Conservation (phyloP, 2,888 invertebrate species). For the Campoletis raptor region DNA sequence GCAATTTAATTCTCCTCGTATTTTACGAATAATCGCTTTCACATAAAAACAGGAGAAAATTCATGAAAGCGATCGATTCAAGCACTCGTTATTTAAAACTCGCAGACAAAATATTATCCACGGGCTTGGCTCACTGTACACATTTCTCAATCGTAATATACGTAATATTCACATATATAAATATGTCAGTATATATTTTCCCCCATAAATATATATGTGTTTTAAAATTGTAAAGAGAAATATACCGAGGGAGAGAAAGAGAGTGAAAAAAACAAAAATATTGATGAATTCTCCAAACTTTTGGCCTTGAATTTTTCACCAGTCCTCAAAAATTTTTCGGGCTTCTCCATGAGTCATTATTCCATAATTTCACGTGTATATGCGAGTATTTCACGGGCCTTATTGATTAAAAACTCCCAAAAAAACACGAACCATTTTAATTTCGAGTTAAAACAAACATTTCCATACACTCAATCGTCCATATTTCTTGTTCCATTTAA, state of each 20-base stretch:
- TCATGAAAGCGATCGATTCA: constrained; percentile 60
- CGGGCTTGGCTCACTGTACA: constrained; percentile 30
- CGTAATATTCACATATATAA: constrained; percentile 7
- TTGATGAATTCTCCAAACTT: not conserved
- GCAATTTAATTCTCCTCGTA: not conserved
- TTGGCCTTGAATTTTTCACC: not conserved
- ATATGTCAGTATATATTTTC: not conserved
- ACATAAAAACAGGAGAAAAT: constrained; percentile 59
- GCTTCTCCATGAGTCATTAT: not conserved
- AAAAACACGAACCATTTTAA: not conserved
- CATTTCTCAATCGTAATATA: constrained; percentile 31
- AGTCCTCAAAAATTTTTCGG: not conserved
- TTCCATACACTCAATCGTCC: not conserved
- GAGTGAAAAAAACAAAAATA: not conserved
- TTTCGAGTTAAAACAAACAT: not conserved
- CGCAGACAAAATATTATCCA: constrained; percentile 15
- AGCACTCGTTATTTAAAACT: constrained; percentile 16
- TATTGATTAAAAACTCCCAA: not conserved
- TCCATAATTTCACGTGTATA: not conserved
- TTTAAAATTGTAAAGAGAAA: constrained; percentile 24
- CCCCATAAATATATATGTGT: constrained; percentile 1
- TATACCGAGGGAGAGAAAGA: constrained; percentile 45
- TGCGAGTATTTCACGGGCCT: not conserved
- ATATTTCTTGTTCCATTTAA: not conserved
- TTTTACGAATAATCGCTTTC: constrained; percentile 47